A percentile compares a stretch with the other conserved stretches of the same genome.
phyloP scores from a whole-genome alignment of 2,888 invertebrate genomes.

The Drosophila lutescens region DNA sequence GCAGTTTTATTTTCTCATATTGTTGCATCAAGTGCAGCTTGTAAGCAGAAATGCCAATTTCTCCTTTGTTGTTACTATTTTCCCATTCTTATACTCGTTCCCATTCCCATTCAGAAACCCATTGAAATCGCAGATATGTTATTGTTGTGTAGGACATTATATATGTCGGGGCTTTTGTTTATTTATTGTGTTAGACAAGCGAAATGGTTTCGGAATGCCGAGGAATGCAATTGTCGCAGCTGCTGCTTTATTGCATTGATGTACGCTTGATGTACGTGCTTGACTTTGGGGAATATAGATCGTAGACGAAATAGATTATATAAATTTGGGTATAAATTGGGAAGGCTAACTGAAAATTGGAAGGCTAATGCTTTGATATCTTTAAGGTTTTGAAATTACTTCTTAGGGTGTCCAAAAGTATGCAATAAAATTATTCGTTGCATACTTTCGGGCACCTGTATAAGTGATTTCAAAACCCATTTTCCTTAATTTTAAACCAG shows the following conservation, averaged over 20 bases:
- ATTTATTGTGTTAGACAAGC: conserved; percentile 38
- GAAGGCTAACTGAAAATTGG: no score
- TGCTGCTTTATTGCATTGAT: conserved; percentile 35
- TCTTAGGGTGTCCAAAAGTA: no score
- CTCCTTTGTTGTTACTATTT: conserved; percentile 22
- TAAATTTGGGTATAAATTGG: conserved; percentile 1
- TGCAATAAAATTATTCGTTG: no score
- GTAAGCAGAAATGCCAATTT: conserved; percentile 46
- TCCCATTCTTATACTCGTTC: conserved; percentile 9
- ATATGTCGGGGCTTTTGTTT: conserved; percentile 35
- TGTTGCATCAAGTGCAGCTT: conserved; percentile 46
- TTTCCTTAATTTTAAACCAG: no score
- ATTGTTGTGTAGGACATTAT: conserved; percentile 28
- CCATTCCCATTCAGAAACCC: not conserved
- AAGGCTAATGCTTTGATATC: no score
- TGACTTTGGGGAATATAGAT: not conserved
- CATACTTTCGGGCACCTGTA: no score
- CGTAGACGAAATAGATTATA: conserved; percentile 10
- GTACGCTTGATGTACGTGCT: conserved; percentile 27
- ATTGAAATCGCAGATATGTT: conserved; percentile 15
- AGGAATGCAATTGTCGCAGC: conserved; percentile 42
- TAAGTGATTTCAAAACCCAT: no score
- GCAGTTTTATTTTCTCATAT: conserved; percentile 56
- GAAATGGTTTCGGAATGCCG: conserved; percentile 23
- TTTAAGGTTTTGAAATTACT: not conserved